Evolutionary conservation across 2,888 invertebrate genomes (phyloP), one percentile per base, ranked within the genome.

Genomic region (Nebria salina): DNA sequence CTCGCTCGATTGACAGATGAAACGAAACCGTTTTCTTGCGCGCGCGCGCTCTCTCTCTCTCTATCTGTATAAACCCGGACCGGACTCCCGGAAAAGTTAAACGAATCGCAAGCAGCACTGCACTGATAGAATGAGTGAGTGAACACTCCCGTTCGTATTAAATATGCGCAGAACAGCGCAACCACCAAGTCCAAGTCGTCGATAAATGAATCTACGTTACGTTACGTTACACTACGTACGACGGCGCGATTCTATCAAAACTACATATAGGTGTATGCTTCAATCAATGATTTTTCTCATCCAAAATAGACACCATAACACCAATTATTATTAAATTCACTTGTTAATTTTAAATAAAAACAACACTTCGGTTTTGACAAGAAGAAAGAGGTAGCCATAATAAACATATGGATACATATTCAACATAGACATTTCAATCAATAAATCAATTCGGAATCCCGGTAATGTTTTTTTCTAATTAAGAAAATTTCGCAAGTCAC

Each of bases 71-170:
- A 65, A 65, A 41, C 70, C 75, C 75, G 66, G 41, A 80, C 80
- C 70, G 54, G 7, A 54, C 54, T 13, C 6, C 7, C 54, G 11
- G 54, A 13, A 54, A 8, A 54, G 43, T 26, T 54, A 70, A 75
- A 79, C 75, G 75, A 80, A 75, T 70, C 80, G 80, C 80, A 75
- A 75, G 75, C 80, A 75, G 70, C 68, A 75, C 54, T 68, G 72
- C 42, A 26, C 72, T 20, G 42, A 20, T 26, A 78, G 25, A 34
- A 6, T 26, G 34, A 7, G 13, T 72, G 11, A 26, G 41, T 34
- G 73, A 34, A 34, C 73, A 73, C 43, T 73, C 15, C 43, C 73
- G 41, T 41, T 15, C 7, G 9, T 11, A 68, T n/a, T 8, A 68
- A 68, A 11, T 68, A 15, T 25, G 15, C 15, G 25, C 25, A 68